These are phyloP conservation scores for Eira barbara DNA, from an alignment of 2,113 vertebrate genomes.

Conservation along the genomic window DNA sequence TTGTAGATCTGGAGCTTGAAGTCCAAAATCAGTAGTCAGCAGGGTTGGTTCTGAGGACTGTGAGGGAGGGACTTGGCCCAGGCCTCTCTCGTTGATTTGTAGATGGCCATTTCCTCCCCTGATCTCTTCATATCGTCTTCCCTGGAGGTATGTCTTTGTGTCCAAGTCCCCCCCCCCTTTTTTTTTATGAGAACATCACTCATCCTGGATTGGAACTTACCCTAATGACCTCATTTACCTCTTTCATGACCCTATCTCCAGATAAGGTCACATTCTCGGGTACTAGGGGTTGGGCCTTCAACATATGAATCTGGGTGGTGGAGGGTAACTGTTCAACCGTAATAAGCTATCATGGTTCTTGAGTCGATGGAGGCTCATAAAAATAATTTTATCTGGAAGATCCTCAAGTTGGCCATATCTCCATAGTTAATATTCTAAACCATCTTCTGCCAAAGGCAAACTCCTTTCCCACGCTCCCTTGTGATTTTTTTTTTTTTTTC, in stretches of 20 bases:
- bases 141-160: not conserved
- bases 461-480: not conserved
- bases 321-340: not conserved
- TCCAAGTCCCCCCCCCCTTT: not conserved
- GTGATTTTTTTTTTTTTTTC: not conserved
- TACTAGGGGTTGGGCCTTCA: not conserved
- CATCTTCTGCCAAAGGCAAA: not conserved
- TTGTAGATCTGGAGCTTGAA: not conserved
- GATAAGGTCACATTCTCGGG: not conserved
- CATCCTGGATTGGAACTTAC: not conserved
- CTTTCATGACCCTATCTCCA: not conserved
- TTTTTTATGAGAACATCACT: not conserved
- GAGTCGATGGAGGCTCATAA: not conserved
- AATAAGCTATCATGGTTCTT: not conserved
- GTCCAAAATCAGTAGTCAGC: not conserved
- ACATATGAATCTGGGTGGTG: not conserved
- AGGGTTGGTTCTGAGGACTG: too few relatives aligned
- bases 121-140: not conserved
- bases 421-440: slow-evolving; percentile 19
- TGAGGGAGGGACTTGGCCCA: not conserved
- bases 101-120: not conserved
- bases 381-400: not conserved
- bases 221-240: not conserved
- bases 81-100: not conserved
- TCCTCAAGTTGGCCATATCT: not conserved